Base-by-base conservation (phyloP, 2,888 invertebrate species). In the Rhagophthalmus giganteus region DNA sequence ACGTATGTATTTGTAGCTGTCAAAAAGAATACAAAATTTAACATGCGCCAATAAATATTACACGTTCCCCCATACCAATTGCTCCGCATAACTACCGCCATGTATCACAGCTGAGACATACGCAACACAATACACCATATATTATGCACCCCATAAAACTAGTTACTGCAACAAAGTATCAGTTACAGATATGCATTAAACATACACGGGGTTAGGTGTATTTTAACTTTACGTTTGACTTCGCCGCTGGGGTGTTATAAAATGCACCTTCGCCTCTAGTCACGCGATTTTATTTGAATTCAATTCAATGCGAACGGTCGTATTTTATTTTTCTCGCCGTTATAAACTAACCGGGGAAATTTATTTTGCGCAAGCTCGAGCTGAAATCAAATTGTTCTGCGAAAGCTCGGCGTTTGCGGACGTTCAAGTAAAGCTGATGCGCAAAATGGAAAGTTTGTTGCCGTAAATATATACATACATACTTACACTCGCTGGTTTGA, bases 111-210 rank as follows among this genome's bases (percentile, higher is more conserved):
- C 57, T 50, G 54, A 67, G 66, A 69, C 68, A 67, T 63, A 66
- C 67, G 70, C 67, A 70, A 70, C 64, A 71, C 70, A 71, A 71
- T 71, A 68, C 69, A 64, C 66, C 68, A 66, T 71, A 71, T 69
- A 69, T 71, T 71, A 71, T 69, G 67, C 69, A 70, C 68, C 69
- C 69, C 66, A 68, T 70, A 70, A 70, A 71, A 70, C 70, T 70
- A 70, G 69, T 69, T 69, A 69, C 67, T 61, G 68, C 63, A 58
- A 58, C 62, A 60, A 60, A 60, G 61, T 61, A 61, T 60, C 60
- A 55, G 58, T 60, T 60, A 60, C 58, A 58, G 57, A 58, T 59
- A 59, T 60, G 57, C 60, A 58, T 57, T 58, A 60, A 57, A 60
- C 58, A 60, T 59, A 59, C 45, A 48, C 48, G 49, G 55, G 52